Evolutionary conservation across 2,113 vertebrate species (phyloP), one percentile per base, ranked within the genome.

Genomic region (Oreocharis arfaki): DNA sequence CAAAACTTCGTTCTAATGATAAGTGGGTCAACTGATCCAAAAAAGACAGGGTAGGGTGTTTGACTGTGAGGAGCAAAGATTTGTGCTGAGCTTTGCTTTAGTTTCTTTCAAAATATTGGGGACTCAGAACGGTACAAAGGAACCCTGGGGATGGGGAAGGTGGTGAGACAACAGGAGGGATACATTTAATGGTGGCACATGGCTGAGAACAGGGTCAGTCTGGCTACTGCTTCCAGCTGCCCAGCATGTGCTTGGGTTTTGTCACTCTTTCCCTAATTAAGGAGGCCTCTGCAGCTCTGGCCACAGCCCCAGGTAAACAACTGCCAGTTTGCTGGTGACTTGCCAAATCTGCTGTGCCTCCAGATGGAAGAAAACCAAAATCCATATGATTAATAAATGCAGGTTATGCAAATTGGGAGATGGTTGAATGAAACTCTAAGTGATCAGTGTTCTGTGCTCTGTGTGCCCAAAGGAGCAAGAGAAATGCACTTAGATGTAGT

Each of bases 401-500:
- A 27, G 41, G 19, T 15, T 53, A 56, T 89, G 65, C 60, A 74
- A 74, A 69, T 78, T 78, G 64, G 78, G 55, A 85, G 35, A 15
- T 1, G 10, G 14, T 22, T 55, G 65, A 79, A 79, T 44, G 35
- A 53, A 87, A 63, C 39, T n/a, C 3, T 39, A 60, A 65, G 33
- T 12, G 13, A 80, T 41, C 16, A 26, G 14, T 64, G 41, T 59
- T 59, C 32, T 55, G 39, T 68, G 23, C 27, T 59, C 9, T 64
- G 20, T 35, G 32, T 84, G 44, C 78, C 44, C 68, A 57, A 42
- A 76, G 57, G 12, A 76, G 68, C 32, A 23, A 60, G n/a, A 52
- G 32, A 75, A 84, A 53, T 39, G 18, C 26, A 24, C n/a, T 14
- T 42, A 5, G 0, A 0, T 30, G 13, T 13, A 13, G 33, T 21